Evolutionary conservation across 1,140 invertebrate species (phyloP).

Genomic region (Bicyclus anynana): DNA sequence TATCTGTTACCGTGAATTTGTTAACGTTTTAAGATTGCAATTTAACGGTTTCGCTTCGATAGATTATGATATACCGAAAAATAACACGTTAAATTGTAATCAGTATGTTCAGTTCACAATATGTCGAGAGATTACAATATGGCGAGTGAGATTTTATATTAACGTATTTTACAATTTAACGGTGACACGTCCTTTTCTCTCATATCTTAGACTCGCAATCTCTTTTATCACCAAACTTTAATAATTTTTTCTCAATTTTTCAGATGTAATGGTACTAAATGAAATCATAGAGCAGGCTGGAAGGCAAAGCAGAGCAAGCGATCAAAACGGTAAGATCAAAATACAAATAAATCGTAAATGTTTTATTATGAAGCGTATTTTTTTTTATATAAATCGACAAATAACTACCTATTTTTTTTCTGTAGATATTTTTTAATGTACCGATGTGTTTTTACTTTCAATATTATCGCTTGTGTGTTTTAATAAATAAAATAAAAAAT

Average conservation of each 20-base stretch:
- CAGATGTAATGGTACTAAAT: slow-evolving; percentile 98
- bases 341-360: neutral
- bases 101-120: too few species aligned
- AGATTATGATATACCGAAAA: too few species aligned
- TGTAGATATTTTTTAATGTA: neutral
- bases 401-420: neutral
- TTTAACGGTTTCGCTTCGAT: too few species aligned
- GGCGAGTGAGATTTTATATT: too few species aligned
- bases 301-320: slow-evolving; percentile 85
- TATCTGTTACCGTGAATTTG: too few species aligned
- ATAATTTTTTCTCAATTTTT: slow-evolving; percentile 43
- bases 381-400: neutral
- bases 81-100: too few species aligned
- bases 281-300: slow-evolving; percentile 97
- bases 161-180: too few species aligned
- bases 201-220: too few species aligned
- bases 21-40: too few species aligned
- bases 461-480: slow-evolving; percentile 7
- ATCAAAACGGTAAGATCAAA: slow-evolving; percentile 88
- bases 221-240: neutral
- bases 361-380: neutral
- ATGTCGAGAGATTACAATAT: too few species aligned
- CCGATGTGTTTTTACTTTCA: neutral
- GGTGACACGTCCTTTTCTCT: too few species aligned
- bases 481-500: slow-evolving; percentile 9